These are phyloP conservation scores for Pyrocoelia pectoralis DNA, from an alignment of 2,888 invertebrate genomes.

Conservation along the genomic window DNA sequence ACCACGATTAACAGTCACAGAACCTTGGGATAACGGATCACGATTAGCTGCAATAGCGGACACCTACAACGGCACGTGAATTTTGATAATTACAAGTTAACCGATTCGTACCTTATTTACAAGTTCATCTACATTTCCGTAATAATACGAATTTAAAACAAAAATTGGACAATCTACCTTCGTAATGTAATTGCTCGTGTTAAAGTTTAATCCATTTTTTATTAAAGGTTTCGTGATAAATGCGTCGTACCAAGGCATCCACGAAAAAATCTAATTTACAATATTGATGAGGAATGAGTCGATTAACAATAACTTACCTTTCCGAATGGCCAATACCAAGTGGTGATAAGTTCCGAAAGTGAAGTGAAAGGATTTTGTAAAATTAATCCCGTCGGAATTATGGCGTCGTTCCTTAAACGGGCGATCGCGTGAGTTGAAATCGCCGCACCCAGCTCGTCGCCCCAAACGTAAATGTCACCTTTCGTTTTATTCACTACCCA, in stretches of 20 bases:
- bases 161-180: slow-evolving; percentile 53
- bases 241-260: slow-evolving; percentile 52
- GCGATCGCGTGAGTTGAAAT: slow-evolving; percentile 48
- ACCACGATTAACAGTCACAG: no score
- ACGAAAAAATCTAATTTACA: slow-evolving; percentile 52
- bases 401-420: slow-evolving; percentile 34
- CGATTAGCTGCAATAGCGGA: no score
- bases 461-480: slow-evolving; percentile 53
- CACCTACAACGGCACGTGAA: no score
- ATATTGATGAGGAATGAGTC: not conserved
- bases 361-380: slow-evolving; percentile 52
- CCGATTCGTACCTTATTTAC: slow-evolving; percentile 42
- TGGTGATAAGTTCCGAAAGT: slow-evolving; percentile 45
- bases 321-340: slow-evolving; percentile 12
- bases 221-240: slow-evolving; percentile 49
- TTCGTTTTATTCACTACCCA: slow-evolving; percentile 47
- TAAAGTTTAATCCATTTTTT: slow-evolving; percentile 51
- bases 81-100: no score
- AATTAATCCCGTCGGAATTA: slow-evolving; percentile 46
- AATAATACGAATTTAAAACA: slow-evolving; percentile 52
- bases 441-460: slow-evolving; percentile 54
- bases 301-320: not conserved
- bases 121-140: no score
- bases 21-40: no score
- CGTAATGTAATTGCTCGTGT: slow-evolving; percentile 47